phyloP scores from a whole-genome alignment of 2,113 vertebrate species.

The rabbit (Oryctolagus cuniculus) region DNA sequence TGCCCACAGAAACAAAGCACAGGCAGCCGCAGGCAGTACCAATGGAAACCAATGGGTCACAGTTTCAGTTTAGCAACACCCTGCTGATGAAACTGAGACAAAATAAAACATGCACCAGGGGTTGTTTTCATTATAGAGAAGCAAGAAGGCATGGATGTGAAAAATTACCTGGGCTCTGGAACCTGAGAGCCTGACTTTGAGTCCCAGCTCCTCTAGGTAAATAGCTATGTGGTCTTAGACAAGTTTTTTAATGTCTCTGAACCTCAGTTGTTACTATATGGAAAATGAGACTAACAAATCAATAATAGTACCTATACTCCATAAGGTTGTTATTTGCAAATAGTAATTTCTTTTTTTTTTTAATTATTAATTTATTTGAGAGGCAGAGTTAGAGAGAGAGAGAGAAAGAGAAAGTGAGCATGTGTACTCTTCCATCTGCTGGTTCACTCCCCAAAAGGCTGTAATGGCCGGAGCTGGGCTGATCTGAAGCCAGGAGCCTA shows the following conservation, averaged over 20 bases:
- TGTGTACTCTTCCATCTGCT: too few species aligned
- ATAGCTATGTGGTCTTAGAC: neutral
- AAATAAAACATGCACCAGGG: neutral
- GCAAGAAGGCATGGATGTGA: neutral
- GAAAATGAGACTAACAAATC: neutral
- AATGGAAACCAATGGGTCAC: neutral
- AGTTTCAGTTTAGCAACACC: neutral
- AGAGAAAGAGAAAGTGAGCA: rapidly evolving
- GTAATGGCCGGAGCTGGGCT: too few species aligned
- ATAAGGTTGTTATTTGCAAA: neutral
- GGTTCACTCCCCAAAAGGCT: too few species aligned
- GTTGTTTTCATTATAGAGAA: neutral
- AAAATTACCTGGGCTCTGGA: neutral
- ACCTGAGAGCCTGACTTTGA: neutral
- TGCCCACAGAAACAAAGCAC: neutral
- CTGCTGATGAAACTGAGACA: neutral
- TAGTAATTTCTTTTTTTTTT: neutral
- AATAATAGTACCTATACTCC: neutral
- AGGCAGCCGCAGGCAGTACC: neutral
- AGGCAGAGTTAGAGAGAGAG: too few species aligned
- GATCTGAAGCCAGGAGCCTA: too few species aligned
- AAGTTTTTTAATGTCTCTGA: neutral
- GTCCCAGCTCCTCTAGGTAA: neutral
- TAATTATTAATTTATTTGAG: too few species aligned
- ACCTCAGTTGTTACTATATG: neutral